Conservation (phyloP, 92 coral and sea anemone genomes). For the Palythoa heliodiscus region DNA sequence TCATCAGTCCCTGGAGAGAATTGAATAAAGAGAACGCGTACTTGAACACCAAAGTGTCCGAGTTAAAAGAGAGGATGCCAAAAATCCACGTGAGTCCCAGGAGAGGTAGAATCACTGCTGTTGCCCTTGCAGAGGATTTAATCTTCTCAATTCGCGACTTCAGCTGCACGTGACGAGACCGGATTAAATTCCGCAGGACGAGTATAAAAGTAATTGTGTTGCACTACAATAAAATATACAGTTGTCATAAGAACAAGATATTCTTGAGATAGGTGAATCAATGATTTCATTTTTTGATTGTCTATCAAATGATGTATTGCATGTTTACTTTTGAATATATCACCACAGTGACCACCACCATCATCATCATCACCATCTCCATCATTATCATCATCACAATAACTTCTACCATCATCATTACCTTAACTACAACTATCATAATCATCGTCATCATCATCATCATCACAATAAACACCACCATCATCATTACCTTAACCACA, state of each 20-base stretch:
- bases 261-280: too few species aligned
- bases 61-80: constrained; percentile 65
- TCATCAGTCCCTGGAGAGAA: constrained; percentile 68
- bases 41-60: constrained; percentile 61
- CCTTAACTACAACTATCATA: too few species aligned
- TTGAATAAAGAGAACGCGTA: constrained; percentile 71
- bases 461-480: too few species aligned
- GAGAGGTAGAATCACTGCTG: constrained; percentile 65
- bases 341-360: too few species aligned
- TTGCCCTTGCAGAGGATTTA: constrained; percentile 64
- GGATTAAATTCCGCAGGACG: constrained; percentile 59
- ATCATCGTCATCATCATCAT: too few species aligned
- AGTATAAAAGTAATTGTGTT: constrained; percentile 40
- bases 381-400: too few species aligned
- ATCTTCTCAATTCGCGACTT: constrained; percentile 54
- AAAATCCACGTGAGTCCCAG: constrained; percentile 76
- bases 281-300: too few species aligned
- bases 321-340: too few species aligned
- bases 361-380: too few species aligned
- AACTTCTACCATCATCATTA: too few species aligned
- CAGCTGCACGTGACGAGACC: constrained; percentile 52
- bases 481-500: too few species aligned
- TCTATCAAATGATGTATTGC: too few species aligned
- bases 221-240: constrained; percentile 5
- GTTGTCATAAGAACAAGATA: not conserved